Conservation (phyloP, 1,140 invertebrate species). For the Hylaeus volcanicus region DNA sequence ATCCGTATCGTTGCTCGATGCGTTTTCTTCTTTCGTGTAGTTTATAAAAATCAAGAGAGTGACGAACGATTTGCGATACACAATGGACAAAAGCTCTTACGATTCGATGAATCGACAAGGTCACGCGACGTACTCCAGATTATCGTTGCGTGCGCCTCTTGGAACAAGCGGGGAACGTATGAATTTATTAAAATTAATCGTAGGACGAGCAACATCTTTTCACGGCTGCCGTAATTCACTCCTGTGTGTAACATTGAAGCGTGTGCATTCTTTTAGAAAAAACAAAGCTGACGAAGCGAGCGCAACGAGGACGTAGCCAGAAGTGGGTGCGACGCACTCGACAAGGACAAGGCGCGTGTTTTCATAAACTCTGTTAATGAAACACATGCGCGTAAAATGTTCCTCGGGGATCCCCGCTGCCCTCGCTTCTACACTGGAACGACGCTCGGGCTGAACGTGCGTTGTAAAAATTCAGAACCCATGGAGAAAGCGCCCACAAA, state of each 20-base stretch:
- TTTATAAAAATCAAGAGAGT: no score
- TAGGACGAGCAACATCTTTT: conserved; percentile 8
- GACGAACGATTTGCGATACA: no score
- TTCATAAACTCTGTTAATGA: conserved; percentile 67
- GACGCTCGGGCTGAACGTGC: conserved; percentile 9
- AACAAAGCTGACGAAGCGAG: conserved; percentile 45
- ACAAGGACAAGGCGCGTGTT: conserved; percentile 65
- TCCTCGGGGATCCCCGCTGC: neutral
- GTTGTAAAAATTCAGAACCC: neutral
- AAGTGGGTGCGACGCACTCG: conserved; percentile 60
- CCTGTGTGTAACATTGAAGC: conserved; percentile 22
- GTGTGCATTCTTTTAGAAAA: conserved; percentile 11
- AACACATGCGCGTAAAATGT: conserved; percentile 51
- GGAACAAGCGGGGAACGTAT: no score
- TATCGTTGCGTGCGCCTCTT: no score
- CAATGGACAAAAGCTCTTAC: no score
- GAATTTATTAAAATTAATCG: conserved; percentile 27
- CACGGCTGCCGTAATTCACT: conserved; percentile 17
- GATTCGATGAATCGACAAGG: neutral
- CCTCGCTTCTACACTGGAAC: neutral
- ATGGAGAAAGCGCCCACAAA: neutral
- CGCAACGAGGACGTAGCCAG: conserved; percentile 43
- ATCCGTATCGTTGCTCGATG: no score
- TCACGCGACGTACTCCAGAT: no score
- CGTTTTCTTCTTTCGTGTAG: no score